Evolutionary conservation across 2,113 vertebrate genomes (phyloP), one percentile per base, ranked within the genome.

Genomic region (Onychorhynchus coronatus): DNA sequence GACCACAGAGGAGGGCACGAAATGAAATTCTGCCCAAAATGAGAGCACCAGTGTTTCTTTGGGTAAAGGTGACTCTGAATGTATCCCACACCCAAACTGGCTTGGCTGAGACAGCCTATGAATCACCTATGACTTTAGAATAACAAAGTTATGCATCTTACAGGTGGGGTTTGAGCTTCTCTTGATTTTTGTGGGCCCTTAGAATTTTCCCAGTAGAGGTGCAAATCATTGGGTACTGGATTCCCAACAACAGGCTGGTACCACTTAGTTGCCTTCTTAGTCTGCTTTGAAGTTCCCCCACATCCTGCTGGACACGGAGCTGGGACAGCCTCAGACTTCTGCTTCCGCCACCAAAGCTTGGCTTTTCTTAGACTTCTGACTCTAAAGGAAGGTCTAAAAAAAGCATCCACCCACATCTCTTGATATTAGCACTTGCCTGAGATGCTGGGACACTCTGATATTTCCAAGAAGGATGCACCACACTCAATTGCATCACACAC

Each of bases 221-320:
- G 1, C 28, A 46, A 27, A 9, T 13, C 33, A 5, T 0, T 6
- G 12, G 59, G 33, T 23, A 8, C 31, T 24, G 52, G 13, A 39
- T 76, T 61, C 35, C 58, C 30, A 55, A 39, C 6, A 81, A 2
- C 4, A 66, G 31, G 2, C 4, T 37, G 44, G 23, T 12, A 18
- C 41, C 42, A 25, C 5, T 47, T 6, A 7, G 8, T 14, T 79
- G 74, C 39, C 53, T 68, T 61, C 46, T 27, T 0, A 8, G 17
- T 2, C 19, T 50, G 6, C 41, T 50, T 75, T 39, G n/a, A 59
- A 76, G 23, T 12, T 68, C 3, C 24, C 12, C 27, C 31, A 49
- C 28, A 19, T 63, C 17, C 53, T 87, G 19, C 63, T 37, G 63
- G 37, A 30, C 31, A 8, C 0, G 3, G 61, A 22, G 24, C 50